Evolutionary conservation across 2,888 invertebrate species (phyloP).

Genomic region (Sepioteuthis lessoniana): DNA sequence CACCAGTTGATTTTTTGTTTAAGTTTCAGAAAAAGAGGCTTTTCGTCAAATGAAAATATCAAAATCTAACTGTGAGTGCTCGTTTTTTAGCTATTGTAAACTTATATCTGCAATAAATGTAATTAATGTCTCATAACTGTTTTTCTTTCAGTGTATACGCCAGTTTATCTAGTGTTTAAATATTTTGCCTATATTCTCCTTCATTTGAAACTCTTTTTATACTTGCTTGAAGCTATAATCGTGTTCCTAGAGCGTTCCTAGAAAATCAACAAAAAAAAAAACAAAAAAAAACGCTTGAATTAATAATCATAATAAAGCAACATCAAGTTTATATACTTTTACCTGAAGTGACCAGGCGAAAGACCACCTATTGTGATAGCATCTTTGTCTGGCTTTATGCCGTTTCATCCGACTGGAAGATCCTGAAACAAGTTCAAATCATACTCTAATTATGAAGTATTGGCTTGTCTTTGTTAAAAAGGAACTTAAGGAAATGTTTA

Average conservation of each 20-base stretch:
- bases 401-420: background rate
- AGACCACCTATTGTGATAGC: background rate
- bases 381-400: background rate
- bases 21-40: no score
- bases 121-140: background rate
- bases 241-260: background rate
- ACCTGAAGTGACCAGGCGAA: slow-evolving; percentile 17
- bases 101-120: background rate
- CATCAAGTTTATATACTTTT: background rate
- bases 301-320: background rate
- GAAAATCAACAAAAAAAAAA: background rate
- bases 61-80: no score
- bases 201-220: background rate
- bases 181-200: background rate
- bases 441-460: slow-evolving; percentile 17
- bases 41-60: background rate
- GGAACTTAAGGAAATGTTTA: background rate
- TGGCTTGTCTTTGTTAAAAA: background rate
- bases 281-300: background rate
- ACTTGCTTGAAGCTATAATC: background rate
- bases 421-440: background rate
- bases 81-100: no score
- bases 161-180: background rate
- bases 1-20: no score
- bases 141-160: background rate